These are phyloP conservation scores for Drosophila equinoxialis DNA, from an alignment of 1,140 invertebrate genomes.

Conservation along the genomic window DNA sequence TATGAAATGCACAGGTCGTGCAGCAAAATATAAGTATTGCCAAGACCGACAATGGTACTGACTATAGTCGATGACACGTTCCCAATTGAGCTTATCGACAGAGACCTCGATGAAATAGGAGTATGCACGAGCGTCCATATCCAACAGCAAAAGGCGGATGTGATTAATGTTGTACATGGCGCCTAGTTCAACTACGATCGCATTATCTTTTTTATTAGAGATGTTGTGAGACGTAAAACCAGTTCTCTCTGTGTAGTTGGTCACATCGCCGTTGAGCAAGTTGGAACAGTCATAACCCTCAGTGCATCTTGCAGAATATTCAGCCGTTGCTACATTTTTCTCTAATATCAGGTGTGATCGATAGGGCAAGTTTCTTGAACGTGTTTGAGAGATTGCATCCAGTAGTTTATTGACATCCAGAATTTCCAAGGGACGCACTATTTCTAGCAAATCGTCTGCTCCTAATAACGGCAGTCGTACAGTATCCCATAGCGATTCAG, in stretches of 20 bases:
- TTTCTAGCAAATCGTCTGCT: conserved; percentile 72
- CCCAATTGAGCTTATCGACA: conserved; percentile 97
- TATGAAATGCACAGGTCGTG: conserved; percentile 94
- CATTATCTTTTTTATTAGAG: conserved; percentile 87
- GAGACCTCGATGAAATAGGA: conserved; percentile 98
- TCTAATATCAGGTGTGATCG: conserved; percentile 91
- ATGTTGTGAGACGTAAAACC: conserved; percentile 96
- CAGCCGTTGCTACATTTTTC: conserved; percentile 92
- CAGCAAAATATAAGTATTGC: conserved; percentile 97
- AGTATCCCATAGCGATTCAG: conserved; percentile 74
- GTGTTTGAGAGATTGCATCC: conserved; percentile 95
- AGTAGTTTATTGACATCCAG: conserved; percentile 92
- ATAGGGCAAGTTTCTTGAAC: conserved; percentile 91
- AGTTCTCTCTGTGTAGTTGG: conserved; percentile 38
- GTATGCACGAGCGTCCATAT: conserved; percentile 83
- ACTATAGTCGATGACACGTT: conserved; percentile 95
- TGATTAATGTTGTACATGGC: conserved; percentile 96
- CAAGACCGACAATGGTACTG: conserved; percentile 96
- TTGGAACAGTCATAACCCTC: conserved; percentile 93
- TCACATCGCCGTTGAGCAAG: conserved; percentile 93
- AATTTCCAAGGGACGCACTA: no score
- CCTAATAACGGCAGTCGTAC: no score
- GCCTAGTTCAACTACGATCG: conserved; percentile 94
- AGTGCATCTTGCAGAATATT: conserved; percentile 91
- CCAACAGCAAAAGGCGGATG: conserved; percentile 96